phyloP scores from a whole-genome alignment of 2,888 invertebrate genomes.

The Eretmocerus hayati region DNA sequence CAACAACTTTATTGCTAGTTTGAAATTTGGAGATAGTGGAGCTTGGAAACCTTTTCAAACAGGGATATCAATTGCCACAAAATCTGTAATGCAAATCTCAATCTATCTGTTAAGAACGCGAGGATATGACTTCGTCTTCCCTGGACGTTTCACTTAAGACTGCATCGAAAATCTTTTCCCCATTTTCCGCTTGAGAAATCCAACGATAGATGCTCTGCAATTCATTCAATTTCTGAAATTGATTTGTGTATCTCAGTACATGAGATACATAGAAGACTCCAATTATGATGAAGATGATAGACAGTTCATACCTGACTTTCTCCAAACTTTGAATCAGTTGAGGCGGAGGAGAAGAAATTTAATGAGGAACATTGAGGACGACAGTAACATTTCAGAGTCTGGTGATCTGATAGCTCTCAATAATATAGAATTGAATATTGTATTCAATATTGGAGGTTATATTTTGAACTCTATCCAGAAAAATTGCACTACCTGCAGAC shows the following conservation, averaged over 20 bases:
- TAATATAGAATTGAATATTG: background rate
- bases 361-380: background rate
- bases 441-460: background rate
- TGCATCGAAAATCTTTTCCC: constrained; percentile 16
- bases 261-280: constrained; percentile 6
- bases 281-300: constrained; percentile 11
- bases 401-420: background rate
- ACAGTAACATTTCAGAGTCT: too few relatives aligned
- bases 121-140: background rate
- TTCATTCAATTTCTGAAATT: constrained; percentile 10
- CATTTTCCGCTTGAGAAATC: constrained; percentile 2
- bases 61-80: background rate
- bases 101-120: background rate
- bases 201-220: constrained; percentile 10
- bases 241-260: constrained; percentile 9
- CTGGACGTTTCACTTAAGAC: background rate
- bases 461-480: background rate
- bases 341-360: background rate
- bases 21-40: background rate
- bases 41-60: constrained; percentile 4
- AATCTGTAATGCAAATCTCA: background rate
- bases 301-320: constrained; percentile 1
- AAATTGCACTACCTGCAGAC: background rate
- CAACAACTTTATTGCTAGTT: background rate
- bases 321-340: background rate